Evolutionary conservation across 1,140 invertebrate species (phyloP), one percentile per base, ranked within the genome.

Genomic region (Drosophila sp.): DNA sequence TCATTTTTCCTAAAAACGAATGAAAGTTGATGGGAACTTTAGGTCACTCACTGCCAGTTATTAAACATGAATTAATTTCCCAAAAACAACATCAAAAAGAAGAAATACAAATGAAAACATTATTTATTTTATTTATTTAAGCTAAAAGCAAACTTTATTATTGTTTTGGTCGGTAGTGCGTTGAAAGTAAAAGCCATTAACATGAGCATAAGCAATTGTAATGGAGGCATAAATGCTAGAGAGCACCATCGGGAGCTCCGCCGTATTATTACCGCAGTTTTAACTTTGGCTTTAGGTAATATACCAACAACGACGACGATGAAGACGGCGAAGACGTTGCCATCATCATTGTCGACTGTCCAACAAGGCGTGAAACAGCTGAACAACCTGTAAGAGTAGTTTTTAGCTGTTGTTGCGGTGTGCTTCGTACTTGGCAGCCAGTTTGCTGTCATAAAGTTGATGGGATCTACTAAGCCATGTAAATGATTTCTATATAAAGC

Each of bases 341-440:
- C 73, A 64, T 67, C 73, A 62, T 65, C 65, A 70, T 69, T 61
- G 67, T 58, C 66, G 76, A 55, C 67, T 78, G 77, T 80, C 82
- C 77, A 89, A 89, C 84, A 89, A 89, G 84, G 84, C 84, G 85
- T 89, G 85, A 89, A 89, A 80, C 85, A 72, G 44, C 77, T 25
- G 64, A 75, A 71, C 64, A 75, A 71, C 64, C 56, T 72, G 63
- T 38, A 65, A 62, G 56, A 75, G 79, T 60, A 66, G 79, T 70
- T 80, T 60, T 69, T 44, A 68, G 56, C 44, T 78, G 71, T 32
- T 75, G 76, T 74, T 62, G 58, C 60, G 23, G 41, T 30, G 50
- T 76, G 79, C 60, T 57, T 80, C 54, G 62, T 65, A 35, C 11
- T 44, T 65, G 64, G 23, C 61, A 60, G 70, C 78, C 56, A 25